These are phyloP conservation scores for Zonitis immaculata DNA, from an alignment of 2,888 invertebrate species.

Conservation along the genomic window DNA sequence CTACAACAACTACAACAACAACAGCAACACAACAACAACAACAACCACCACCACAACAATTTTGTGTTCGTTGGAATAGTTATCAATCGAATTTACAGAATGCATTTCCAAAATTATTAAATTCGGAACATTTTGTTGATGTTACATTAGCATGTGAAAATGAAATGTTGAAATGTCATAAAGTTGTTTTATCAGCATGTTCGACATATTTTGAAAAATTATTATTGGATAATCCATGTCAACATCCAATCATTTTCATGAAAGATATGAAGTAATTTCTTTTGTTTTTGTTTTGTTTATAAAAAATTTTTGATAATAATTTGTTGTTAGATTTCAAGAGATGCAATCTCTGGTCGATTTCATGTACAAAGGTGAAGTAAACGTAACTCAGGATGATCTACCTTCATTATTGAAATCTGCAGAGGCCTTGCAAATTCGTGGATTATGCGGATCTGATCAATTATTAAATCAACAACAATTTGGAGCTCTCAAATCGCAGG, in stretches of 20 bases:
- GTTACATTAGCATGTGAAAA: slow-evolving; percentile 87
- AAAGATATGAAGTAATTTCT: slow-evolving; percentile 65
- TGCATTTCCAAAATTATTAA: slow-evolving; percentile 69
- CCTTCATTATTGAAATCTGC: slow-evolving; percentile 78
- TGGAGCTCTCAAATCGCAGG: slow-evolving; percentile 37
- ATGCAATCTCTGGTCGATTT: slow-evolving; percentile 83
- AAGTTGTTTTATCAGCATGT: slow-evolving; percentile 79
- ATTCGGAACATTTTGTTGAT: slow-evolving; percentile 80
- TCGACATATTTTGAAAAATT: slow-evolving; percentile 78
- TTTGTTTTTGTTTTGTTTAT: not conserved
- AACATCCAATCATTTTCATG: slow-evolving; percentile 80
- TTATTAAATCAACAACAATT: slow-evolving; percentile 45
- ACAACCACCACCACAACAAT: slow-evolving; percentile 56
- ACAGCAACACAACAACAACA: not conserved
- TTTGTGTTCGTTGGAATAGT: slow-evolving; percentile 77
- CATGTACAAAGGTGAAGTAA: slow-evolving; percentile 88
- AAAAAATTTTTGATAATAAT: not conserved
- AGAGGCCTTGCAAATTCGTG: slow-evolving; percentile 77
- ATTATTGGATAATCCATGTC: slow-evolving; percentile 77
- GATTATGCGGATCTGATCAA: slow-evolving; percentile 53
- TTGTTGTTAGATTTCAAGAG: slow-evolving; percentile 61
- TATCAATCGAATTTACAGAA: slow-evolving; percentile 75
- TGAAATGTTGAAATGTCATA: slow-evolving; percentile 80
- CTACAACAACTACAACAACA: too few relatives aligned
- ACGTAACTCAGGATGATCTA: slow-evolving; percentile 78